Percentiles rank a stretch among this genome's conserved stretches.
phyloP scores from a whole-genome alignment of 2,888 invertebrate genomes.

The Apamea anceps region DNA sequence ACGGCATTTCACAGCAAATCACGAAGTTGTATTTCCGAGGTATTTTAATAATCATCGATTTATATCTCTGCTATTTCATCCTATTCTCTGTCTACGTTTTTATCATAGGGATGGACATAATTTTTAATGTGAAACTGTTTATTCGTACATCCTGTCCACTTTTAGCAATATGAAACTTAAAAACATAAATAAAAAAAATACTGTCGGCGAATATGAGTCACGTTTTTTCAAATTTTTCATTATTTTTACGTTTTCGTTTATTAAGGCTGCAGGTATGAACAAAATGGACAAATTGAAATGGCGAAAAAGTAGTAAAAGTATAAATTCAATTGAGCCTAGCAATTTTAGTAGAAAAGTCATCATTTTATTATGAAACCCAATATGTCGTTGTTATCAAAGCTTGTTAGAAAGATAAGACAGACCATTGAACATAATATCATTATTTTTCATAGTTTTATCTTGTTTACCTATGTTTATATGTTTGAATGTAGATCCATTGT shows the following conservation, averaged over 20 bases:
- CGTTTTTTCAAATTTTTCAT: slow-evolving; percentile 12
- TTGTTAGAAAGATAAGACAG: slow-evolving; percentile 12
- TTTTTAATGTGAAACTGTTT: background rate
- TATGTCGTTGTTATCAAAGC: slow-evolving; percentile 1
- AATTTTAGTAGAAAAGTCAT: background rate
- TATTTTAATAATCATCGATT: slow-evolving; percentile 71
- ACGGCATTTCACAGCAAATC: slow-evolving; percentile 90
- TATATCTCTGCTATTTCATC: background rate
- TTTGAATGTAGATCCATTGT: background rate
- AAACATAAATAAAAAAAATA: background rate
- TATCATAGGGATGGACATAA: background rate
- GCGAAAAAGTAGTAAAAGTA: slow-evolving; percentile 10
- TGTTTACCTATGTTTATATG: background rate
- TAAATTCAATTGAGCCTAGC: background rate
- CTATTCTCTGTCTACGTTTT: background rate
- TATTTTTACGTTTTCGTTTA: background rate
- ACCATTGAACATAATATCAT: background rate
- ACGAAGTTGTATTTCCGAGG: slow-evolving; percentile 92
- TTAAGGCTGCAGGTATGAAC: slow-evolving; percentile 24
- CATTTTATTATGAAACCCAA: background rate
- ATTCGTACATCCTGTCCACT: background rate
- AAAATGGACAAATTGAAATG: slow-evolving; percentile 13
- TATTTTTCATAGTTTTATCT: slow-evolving; percentile 3
- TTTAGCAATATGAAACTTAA: background rate
- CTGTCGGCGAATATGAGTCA: background rate